Base-by-base conservation (phyloP, 2,113 vertebrate genomes). In the Psilopogon haemacephalus region DNA sequence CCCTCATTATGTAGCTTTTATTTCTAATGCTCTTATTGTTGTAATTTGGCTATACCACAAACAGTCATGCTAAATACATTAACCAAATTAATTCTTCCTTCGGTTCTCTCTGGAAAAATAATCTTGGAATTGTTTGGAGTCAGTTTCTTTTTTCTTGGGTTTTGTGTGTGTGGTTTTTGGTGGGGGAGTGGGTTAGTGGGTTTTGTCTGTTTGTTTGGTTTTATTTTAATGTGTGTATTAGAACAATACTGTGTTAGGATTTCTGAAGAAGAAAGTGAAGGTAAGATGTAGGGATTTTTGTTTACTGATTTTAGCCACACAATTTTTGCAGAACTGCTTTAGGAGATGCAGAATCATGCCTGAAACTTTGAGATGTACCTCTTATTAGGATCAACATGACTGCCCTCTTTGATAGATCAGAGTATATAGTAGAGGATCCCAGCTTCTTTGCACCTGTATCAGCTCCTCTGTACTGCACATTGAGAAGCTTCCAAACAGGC, bases 401-500 rank as follows among this genome's bases (percentile, higher is more conserved):
- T 62, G 15, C 24, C 26, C 3, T 72, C 44, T 75, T 19, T n/a
- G 32, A 18, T 18, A 69, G 86, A 11, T 68, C 19, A 12, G 12
- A 30, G 15, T 78, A 9, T 56, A 62, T 67, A 52, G 23, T 59
- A 19, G 2, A 18, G 18, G 11, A 67, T 67, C 40, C 13, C 44
- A 54, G 6, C 30, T 71, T 84, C 42, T n/a, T 68, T 67, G 15
- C n/a, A 54, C 30, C n/a, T 93, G 5, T 63, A 54, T 65, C 35
- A 65, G 0, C 35, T 54, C 28, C 16, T 93, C 21, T 35, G n/a
- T 30, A 26, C 23, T 50, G 48, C 48, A 13, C 48, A 24, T 12
- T 50, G 48, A 50, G 23, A 50, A 50, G 23, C 23, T 50, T 24
- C 23, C 48, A 24, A 50, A 75, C 95, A 99, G 99, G 65, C 98